Base-by-base conservation (phyloP, 2,797 vertebrate species). In the Dipus sagitta region DNA sequence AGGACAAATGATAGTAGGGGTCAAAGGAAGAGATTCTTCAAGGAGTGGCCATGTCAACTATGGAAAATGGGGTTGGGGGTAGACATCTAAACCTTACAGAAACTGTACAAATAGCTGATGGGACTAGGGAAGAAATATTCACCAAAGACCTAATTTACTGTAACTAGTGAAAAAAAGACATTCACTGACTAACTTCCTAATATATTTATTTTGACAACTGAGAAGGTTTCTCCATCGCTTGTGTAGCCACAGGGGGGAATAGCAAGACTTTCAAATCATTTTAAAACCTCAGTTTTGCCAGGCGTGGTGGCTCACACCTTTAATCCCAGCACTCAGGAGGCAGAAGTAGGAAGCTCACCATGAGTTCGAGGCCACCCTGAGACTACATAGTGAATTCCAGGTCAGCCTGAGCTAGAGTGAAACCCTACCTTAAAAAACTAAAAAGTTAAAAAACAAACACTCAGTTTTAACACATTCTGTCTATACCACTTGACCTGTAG, bases 201-300 rank as follows among this genome's bases (percentile, higher is more conserved):
- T 38, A 60, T 75, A 28, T 47, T 93, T 90, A 72, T 26, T 92
- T 78, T 86, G 23, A 76, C 86, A 62, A 62, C n/a, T 67, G 23
- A 72, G 58, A 88, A 52, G 65, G 9, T 38, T 90, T 88, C 76
- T 80, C 58, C 68, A 60, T 77, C 68, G 93, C 78, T 91, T 94
- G 64, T 78, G 26, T 75, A 42, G 26, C 34, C 34, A 90, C 21
- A 70, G 14, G 28, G 47, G 47, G 82, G 13, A 91, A 52, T 21
- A 82, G 11, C 7, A 67, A 0, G 38, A 85, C 60, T 70, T 74
- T 78, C 70, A 85, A 70, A 91, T 71, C 6, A 38, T 91, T 92
- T 88, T 76, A 70, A 94, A 96, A 79, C 38, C 38, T 38, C 38
- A 38, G 38, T 38, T 38, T 38, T 38, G 38, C 38, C 38, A 38